These are phyloP conservation scores for Trichomalopsis sarcophagae DNA, from an alignment of 1,140 invertebrate genomes.

Conservation along the genomic window DNA sequence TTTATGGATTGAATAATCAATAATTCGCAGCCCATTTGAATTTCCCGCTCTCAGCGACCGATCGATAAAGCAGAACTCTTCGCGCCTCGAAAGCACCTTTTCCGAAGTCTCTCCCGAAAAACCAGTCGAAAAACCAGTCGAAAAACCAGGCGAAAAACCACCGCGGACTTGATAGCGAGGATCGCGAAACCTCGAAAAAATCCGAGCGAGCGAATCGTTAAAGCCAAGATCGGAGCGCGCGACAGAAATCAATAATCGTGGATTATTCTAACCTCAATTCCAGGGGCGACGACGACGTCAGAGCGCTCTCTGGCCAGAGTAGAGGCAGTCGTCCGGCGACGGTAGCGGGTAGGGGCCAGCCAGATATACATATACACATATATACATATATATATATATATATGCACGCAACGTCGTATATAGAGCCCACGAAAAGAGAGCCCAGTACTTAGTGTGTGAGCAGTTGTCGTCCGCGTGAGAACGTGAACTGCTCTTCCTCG, in stretches of 20 bases:
- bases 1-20: slow-evolving; percentile 36
- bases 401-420: not conserved
- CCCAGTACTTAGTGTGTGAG: not conserved
- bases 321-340: slow-evolving; percentile 1
- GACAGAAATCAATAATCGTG: slow-evolving; percentile 21
- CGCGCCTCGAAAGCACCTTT: not conserved
- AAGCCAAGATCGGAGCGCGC: not conserved
- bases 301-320: not conserved
- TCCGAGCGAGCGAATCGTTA: not conserved
- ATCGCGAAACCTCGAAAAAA: not conserved
- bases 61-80: slow-evolving; percentile 12
- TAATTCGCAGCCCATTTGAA: slow-evolving; percentile 36
- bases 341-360: not conserved
- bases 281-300: not conserved
- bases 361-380: not conserved
- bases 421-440: not conserved
- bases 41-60: not conserved
- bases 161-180: not conserved
- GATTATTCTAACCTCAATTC: slow-evolving; percentile 38
- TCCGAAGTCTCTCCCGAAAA: not conserved
- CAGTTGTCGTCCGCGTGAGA: not conserved
- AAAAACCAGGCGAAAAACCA: too few relatives aligned
- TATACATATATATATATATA: not conserved
- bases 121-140: too few relatives aligned
- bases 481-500: not conserved